Evolutionary conservation across 2,888 invertebrate species (phyloP), one percentile per base, ranked within the genome.

Genomic region (Sarcophaga rosellei): DNA sequence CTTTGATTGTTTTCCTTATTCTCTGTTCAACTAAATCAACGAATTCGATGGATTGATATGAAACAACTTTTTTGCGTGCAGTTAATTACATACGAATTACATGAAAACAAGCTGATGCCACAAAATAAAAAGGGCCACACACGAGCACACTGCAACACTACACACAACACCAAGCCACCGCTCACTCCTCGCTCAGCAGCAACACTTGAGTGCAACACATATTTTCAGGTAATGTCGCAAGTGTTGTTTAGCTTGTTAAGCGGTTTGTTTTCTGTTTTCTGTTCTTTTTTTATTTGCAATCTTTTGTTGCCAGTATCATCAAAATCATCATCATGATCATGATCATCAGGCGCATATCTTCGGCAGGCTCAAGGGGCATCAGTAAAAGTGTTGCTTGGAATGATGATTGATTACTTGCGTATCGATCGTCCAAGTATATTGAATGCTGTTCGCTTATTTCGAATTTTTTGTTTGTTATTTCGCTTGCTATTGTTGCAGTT

Each of bases 381-480:
- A 89, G 88, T 89, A 88, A 88, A 88, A 86, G 88, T 88, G 89
- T 88, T 85, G 84, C 80, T 73, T 84, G 88, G 86, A 88, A 88
- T 89, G 88, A 88, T 89, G 89, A 89, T 89, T 88, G 89, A 89
- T 89, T 85, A 83, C 87, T 72, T 85, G 75, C 75, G 80, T 75
- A 76, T 80, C 66, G 75, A 76, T 80, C 70, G 61, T 66, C 68
- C 44, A 65, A 59, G 23, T 61, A 84, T 79, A 76, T 76, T 59
- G 63, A 69, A 80, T 75, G 47, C 0, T 47, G 47, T 3, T 53
- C 10, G 12, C 53, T 53, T 53, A 21, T 21, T 8, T 8, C 10
- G 35, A 10, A 35, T 1, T 61, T 78, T 82, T 63, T 70, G 47
- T 25, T 25, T 63, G 3, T 3, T 4, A 4, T 12, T 62, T 57